Evolutionary conservation across 2,888 invertebrate species (phyloP).

Genomic region (Cheilosia scutellata): DNA sequence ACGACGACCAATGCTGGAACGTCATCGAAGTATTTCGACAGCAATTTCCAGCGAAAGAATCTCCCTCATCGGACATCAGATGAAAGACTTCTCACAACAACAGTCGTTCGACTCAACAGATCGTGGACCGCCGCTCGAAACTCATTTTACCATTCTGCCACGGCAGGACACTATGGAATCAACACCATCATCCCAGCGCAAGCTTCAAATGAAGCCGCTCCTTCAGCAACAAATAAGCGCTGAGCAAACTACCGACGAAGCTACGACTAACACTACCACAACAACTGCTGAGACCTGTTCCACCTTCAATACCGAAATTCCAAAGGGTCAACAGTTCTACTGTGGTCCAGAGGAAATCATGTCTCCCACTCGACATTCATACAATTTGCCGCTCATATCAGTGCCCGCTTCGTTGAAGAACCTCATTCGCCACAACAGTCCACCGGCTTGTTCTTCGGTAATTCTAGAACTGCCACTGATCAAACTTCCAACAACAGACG

Average conservation of each 20-base stretch:
- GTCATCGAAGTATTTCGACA: constrained; percentile 81
- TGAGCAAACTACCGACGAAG: constrained; percentile 79
- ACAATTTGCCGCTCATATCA: constrained; percentile 79
- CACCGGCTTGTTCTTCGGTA: constrained; percentile 80
- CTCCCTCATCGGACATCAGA: constrained; percentile 79
- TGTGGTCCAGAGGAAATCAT: constrained; percentile 45
- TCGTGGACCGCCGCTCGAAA: constrained; percentile 79
- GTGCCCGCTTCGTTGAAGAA: constrained; percentile 82
- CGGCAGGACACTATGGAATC: constrained; percentile 69
- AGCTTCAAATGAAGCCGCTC: constrained; percentile 78
- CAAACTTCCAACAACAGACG: constrained; percentile 81
- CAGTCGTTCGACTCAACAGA: constrained; percentile 75
- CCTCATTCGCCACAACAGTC: constrained; percentile 80
- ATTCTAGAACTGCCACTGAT: constrained; percentile 84
- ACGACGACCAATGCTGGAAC: constrained; percentile 80
- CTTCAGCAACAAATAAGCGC: constrained; percentile 82
- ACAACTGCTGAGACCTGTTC: constrained; percentile 83
- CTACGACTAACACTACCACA: constrained; percentile 80
- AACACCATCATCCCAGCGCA: constrained; percentile 79
- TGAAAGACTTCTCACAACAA: constrained; percentile 79
- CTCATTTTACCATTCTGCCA: constrained; percentile 80
- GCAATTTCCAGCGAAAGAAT: constrained; percentile 80
- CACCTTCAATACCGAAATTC: constrained; percentile 82
- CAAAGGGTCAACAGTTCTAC: constrained; percentile 64
- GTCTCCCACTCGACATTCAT: constrained; percentile 68